Evolutionary conservation across 2,113 vertebrate species (phyloP).

Genomic region (Campylomormyrus tamandua): DNA sequence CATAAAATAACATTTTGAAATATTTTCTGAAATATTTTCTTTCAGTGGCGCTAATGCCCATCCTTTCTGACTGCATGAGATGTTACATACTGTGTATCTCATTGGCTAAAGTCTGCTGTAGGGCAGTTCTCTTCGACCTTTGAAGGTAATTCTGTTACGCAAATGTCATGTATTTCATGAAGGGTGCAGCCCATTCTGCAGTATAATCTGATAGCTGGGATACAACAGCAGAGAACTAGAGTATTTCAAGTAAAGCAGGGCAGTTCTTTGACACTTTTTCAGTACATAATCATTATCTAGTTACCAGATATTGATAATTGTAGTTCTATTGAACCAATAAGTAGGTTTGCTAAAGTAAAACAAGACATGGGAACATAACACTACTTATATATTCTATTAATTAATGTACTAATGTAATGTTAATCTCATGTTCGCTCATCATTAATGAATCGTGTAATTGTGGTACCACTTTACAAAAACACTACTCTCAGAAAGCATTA

Average conservation of each 20-base stretch:
- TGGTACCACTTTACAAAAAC: no score
- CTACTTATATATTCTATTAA: background rate
- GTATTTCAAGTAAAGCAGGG: background rate
- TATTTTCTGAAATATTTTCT: background rate
- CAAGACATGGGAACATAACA: background rate
- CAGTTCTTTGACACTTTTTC: background rate
- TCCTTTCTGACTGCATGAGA: background rate
- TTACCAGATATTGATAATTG: background rate
- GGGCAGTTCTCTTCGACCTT: background rate
- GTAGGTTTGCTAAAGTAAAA: background rate
- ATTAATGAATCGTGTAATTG: background rate
- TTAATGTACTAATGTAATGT: background rate
- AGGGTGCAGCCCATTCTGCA: background rate
- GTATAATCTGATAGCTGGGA: background rate
- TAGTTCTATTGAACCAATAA: background rate
- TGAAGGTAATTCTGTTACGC: background rate
- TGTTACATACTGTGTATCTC: background rate
- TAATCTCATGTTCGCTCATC: background rate
- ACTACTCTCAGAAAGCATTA: no score
- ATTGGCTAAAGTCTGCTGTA: background rate
- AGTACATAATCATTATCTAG: background rate
- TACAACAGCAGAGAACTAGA: background rate
- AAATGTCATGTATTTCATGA: background rate
- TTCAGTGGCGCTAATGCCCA: background rate
- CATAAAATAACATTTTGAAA: background rate